These are phyloP conservation scores for Apamea crenata DNA, from an alignment of 2,888 invertebrate genomes.

Conservation along the genomic window DNA sequence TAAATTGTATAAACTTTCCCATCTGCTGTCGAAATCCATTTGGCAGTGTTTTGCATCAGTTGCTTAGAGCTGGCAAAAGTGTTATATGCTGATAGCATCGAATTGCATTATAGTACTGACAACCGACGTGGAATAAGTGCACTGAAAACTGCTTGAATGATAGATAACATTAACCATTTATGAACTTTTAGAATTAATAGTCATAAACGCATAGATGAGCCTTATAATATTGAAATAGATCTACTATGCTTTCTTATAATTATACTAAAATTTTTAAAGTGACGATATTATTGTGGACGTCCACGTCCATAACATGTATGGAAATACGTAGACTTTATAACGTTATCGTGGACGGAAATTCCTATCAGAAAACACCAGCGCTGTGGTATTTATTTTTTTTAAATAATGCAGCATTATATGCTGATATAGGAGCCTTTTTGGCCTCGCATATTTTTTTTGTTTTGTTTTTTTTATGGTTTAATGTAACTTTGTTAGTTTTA, in stretches of 20 bases:
- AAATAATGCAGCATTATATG: too few species aligned
- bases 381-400: too few species aligned
- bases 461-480: too few species aligned
- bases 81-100: conserved; percentile 36
- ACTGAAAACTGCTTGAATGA: conserved; percentile 12
- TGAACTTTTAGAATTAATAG: not conserved
- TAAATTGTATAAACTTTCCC: conserved; percentile 42
- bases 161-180: conserved; percentile 1
- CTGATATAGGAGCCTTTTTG: too few species aligned
- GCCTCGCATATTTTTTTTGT: too few species aligned
- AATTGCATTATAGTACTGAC: conserved; percentile 35
- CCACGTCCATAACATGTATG: not conserved
- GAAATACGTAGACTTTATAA: not conserved
- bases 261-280: not conserved
- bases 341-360: not conserved
- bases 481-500: too few species aligned
- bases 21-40: conserved; percentile 47
- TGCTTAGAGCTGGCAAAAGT: conserved; percentile 38
- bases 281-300: not conserved
- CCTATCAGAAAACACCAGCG: too few species aligned
- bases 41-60: conserved; percentile 50
- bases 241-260: not conserved
- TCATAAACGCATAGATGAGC: not conserved
- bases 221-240: not conserved
- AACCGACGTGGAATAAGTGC: not conserved